phyloP scores from a whole-genome alignment of 2,797 vertebrate genomes.

The Miichthys miiuy region DNA sequence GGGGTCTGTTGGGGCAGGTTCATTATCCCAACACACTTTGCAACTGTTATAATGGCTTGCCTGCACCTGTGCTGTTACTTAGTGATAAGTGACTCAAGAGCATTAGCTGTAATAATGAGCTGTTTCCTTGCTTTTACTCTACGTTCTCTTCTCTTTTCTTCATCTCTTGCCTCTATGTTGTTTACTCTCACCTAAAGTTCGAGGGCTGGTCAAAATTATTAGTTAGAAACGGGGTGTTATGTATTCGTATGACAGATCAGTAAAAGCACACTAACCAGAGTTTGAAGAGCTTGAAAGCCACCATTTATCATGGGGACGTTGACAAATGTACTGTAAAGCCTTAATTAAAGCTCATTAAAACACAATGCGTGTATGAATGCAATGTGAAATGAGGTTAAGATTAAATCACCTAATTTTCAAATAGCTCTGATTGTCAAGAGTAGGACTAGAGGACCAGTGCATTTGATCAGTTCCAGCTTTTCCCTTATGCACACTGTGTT shows the following conservation, averaged over 20 bases:
- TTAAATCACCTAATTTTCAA: slow-evolving; percentile 53
- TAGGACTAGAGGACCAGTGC: not conserved
- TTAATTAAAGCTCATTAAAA: slow-evolving; percentile 61
- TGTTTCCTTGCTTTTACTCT: slow-evolving; percentile 55
- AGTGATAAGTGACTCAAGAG: slow-evolving; percentile 78
- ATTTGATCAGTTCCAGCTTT: slow-evolving; percentile 45
- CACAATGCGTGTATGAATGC: slow-evolving; percentile 47
- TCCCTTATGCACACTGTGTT: slow-evolving; percentile 31
- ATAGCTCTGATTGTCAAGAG: slow-evolving; percentile 25
- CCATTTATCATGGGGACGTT: slow-evolving; percentile 34
- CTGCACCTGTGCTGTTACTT: slow-evolving; percentile 78
- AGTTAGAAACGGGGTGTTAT: slow-evolving; percentile 22
- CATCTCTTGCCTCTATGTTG: slow-evolving; percentile 20
- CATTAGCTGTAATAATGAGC: slow-evolving; percentile 76
- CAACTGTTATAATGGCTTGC: slow-evolving; percentile 65
- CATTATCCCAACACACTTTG: slow-evolving; percentile 73
- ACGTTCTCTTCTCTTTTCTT: slow-evolving; percentile 25
- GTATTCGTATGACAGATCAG: slow-evolving; percentile 42
- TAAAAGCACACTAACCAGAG: slow-evolving; percentile 28
- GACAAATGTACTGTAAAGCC: slow-evolving; percentile 41
- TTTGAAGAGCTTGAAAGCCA: slow-evolving; percentile 32
- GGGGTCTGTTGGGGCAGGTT: slow-evolving; percentile 57
- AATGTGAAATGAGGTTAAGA: slow-evolving; percentile 50
- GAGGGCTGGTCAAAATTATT: slow-evolving; percentile 17
- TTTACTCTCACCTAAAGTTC: slow-evolving; percentile 43